Percentiles rank a stretch among this genome's conserved stretches.
Evolutionary conservation across 2,113 vertebrate genomes (phyloP).

Genomic region (Ceyx cyanopectus): DNA sequence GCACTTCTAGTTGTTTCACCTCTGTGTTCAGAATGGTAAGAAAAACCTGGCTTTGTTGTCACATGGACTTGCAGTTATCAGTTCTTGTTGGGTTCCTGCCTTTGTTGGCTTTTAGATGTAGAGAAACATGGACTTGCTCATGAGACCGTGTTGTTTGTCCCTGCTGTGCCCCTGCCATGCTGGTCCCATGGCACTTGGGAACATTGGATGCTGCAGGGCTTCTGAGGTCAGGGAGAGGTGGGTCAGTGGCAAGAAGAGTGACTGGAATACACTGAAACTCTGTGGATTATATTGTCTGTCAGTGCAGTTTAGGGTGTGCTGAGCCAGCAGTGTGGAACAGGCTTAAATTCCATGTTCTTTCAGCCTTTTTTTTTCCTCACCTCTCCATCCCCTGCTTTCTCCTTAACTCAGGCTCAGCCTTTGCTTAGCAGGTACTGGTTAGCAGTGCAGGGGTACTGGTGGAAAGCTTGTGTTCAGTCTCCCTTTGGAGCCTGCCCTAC

Average conservation of each 20-base stretch:
- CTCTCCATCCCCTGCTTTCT: not conserved
- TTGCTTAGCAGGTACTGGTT: not conserved
- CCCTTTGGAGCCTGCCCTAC: not conserved
- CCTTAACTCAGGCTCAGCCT: not conserved
- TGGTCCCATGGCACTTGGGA: not conserved
- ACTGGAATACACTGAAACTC: not conserved
- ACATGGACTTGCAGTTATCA: not conserved
- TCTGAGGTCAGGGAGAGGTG: not conserved
- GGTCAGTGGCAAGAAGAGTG: not conserved
- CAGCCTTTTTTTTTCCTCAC: not conserved
- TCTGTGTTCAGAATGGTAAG: not conserved
- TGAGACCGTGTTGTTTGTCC: not conserved
- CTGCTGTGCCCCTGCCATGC: not conserved
- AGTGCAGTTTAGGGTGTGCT: not conserved
- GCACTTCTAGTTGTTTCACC: not conserved
- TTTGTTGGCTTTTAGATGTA: not conserved
- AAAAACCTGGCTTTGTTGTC: not conserved
- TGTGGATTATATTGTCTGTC: not conserved
- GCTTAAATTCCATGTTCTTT: not conserved
- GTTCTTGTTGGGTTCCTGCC: not conserved
- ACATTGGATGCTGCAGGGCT: not conserved
- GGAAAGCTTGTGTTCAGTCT: not conserved
- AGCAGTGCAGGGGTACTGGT: not conserved
- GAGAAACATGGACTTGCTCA: not conserved
- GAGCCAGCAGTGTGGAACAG: not conserved